Evolutionary conservation across 2,797 vertebrate species (phyloP).

Genomic region (Lateolabrax maculatus): DNA sequence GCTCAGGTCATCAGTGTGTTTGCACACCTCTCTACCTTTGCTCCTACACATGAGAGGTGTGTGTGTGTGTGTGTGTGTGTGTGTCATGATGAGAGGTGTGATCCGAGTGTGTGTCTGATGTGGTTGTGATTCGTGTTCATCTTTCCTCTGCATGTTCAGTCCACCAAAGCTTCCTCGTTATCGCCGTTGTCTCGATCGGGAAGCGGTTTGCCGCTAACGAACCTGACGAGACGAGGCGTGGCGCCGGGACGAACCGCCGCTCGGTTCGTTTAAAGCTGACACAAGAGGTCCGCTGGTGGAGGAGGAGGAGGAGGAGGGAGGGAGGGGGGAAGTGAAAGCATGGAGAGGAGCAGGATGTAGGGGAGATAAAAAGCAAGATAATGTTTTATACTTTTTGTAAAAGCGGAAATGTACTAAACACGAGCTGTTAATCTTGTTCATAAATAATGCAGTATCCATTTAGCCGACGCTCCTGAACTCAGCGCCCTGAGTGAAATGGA

Average conservation of each 20-base stretch:
- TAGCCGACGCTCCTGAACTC: constrained; percentile 38
- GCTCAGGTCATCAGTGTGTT: constrained; percentile 15
- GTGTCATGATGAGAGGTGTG: constrained; percentile 10
- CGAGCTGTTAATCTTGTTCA: constrained; percentile 45
- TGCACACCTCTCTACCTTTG: constrained; percentile 33
- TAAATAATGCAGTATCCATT: constrained; percentile 56
- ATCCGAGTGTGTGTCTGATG: background rate
- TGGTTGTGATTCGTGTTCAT: background rate
- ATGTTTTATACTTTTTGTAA: constrained; percentile 28
- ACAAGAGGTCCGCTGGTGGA: background rate
- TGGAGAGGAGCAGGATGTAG: background rate
- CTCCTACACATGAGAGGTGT: constrained; percentile 22
- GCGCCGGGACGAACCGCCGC: background rate
- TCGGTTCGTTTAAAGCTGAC: background rate
- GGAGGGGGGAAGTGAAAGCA: background rate
- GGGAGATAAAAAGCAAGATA: constrained; percentile 34
- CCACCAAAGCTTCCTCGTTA: constrained; percentile 13
- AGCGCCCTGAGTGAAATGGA: background rate
- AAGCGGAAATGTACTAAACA: constrained; percentile 37
- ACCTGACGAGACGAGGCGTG: constrained; percentile 3
- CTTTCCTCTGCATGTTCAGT: background rate
- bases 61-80: constrained; percentile 9
- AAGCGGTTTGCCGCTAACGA: constrained; percentile 2
- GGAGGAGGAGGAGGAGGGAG: no score
- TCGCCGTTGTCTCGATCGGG: background rate